A percentile compares a stretch with the other conserved stretches of the same genome.
These are phyloP conservation scores for Lordiphosa clarofinis DNA, from an alignment of 1,140 invertebrate species.

Conservation along the genomic window DNA sequence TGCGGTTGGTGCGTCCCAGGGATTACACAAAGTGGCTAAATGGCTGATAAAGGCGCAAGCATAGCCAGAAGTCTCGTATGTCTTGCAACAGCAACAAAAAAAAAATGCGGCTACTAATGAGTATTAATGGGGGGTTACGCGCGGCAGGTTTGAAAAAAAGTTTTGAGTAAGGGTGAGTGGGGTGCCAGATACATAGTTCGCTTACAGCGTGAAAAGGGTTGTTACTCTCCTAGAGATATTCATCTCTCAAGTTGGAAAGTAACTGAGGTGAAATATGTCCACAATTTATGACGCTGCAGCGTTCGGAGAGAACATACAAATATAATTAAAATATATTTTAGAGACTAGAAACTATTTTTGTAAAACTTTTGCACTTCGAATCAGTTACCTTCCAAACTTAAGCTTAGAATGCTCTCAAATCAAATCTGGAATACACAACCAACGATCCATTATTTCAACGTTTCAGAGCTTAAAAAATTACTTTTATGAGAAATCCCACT, in stretches of 20 bases:
- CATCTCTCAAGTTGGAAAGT: slow-evolving; percentile 37
- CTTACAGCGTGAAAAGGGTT: slow-evolving; percentile 63
- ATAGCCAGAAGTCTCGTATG: slow-evolving; percentile 18
- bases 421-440: too few species aligned
- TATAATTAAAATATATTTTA: too few species aligned
- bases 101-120: slow-evolving; percentile 65
- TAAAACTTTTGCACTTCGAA: too few species aligned
- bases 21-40: slow-evolving; percentile 75
- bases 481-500: too few species aligned
- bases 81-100: slow-evolving; percentile 5
- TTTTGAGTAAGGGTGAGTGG: slow-evolving; percentile 21
- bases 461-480: too few species aligned
- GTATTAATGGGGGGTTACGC: slow-evolving; percentile 62
- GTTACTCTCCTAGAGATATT: slow-evolving; percentile 40
- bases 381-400: too few species aligned
- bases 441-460: too few species aligned
- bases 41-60: slow-evolving; percentile 71
- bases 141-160: slow-evolving; percentile 31
- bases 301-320: too few species aligned
- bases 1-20: slow-evolving; percentile 54
- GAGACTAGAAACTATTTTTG: too few species aligned
- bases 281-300: not conserved
- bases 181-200: slow-evolving; percentile 38
- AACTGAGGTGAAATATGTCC: slow-evolving; percentile 17
- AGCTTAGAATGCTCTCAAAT: too few species aligned